Evolutionary conservation across 2,797 vertebrate genomes (phyloP).

Genomic region (Gymnodraco acuticeps): DNA sequence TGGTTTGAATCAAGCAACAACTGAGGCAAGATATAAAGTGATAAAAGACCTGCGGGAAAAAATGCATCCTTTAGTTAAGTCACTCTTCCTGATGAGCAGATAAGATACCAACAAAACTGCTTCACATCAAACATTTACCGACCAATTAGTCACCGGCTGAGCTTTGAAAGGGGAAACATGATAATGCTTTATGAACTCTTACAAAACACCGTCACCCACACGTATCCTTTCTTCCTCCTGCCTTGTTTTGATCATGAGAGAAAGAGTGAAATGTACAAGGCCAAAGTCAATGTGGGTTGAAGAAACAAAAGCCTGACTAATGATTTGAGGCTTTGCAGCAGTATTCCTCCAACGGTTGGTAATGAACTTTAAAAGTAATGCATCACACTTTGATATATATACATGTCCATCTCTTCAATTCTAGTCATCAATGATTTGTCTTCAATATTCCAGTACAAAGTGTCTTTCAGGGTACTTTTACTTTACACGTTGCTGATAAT

Average conservation of each 20-base stretch:
- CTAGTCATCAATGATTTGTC: not conserved
- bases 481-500: too few relatives aligned
- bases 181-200: constrained; percentile 13
- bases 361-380: not conserved
- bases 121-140: constrained; percentile 55
- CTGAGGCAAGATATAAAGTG: constrained; percentile 11
- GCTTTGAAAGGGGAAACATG: constrained; percentile 10
- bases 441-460: not conserved
- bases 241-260: constrained; percentile 30
- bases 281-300: not conserved
- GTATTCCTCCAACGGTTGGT: not conserved
- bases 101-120: constrained; percentile 1
- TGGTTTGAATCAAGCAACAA: constrained; percentile 39
- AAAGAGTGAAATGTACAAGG: not conserved
- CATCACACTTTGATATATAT: not conserved
- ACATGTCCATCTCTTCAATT: not conserved
- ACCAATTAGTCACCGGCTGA: constrained; percentile 41
- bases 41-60: constrained; percentile 23
- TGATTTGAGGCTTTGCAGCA: not conserved
- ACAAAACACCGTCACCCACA: not conserved
- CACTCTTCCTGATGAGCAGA: constrained; percentile 5
- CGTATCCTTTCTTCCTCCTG: not conserved
- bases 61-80: constrained; percentile 15
- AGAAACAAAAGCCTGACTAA: not conserved
- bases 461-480: too few relatives aligned